phyloP scores from a whole-genome alignment of 2,888 invertebrate genomes.

The Eupithecia exiguata region DNA sequence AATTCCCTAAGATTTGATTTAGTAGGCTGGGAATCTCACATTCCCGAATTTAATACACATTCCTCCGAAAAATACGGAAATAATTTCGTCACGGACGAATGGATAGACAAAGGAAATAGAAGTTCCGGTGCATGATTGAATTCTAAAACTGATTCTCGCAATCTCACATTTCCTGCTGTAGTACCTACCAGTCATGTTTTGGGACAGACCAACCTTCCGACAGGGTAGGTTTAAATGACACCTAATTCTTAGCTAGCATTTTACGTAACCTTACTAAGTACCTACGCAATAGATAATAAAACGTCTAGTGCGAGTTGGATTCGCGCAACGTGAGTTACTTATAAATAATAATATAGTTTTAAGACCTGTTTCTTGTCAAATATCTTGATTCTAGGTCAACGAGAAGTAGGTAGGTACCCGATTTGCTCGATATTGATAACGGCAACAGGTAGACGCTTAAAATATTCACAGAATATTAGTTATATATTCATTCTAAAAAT shows the following conservation, averaged over 20 bases:
- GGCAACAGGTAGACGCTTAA: too few species aligned
- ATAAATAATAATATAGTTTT: too few species aligned
- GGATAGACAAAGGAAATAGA: slow-evolving; percentile 37
- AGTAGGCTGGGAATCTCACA: slow-evolving; percentile 21
- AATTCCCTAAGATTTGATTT: slow-evolving; percentile 24
- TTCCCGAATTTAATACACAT: slow-evolving; percentile 32
- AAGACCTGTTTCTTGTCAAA: too few species aligned
- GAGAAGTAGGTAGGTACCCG: too few species aligned
- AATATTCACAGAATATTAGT: too few species aligned
- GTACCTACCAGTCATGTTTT: slow-evolving; percentile 11
- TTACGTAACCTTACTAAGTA: neutral
- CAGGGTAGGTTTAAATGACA: neutral
- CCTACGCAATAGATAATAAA: too few species aligned
- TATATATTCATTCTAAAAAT: too few species aligned
- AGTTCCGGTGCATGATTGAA: slow-evolving; percentile 37
- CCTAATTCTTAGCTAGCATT: neutral
- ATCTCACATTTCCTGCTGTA: slow-evolving; percentile 24
- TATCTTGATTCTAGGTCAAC: too few species aligned
- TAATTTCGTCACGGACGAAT: slow-evolving; percentile 34
- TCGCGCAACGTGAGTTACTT: too few species aligned
- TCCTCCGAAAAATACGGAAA: slow-evolving; percentile 38
- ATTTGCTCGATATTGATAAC: too few species aligned
- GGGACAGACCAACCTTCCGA: neutral
- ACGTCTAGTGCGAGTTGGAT: too few species aligned
- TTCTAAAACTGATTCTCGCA: slow-evolving; percentile 34